Percentiles rank a stretch among this genome's conserved stretches.
phyloP scores from a whole-genome alignment of 2,888 invertebrate genomes.

The Drosophila maculinotata region DNA sequence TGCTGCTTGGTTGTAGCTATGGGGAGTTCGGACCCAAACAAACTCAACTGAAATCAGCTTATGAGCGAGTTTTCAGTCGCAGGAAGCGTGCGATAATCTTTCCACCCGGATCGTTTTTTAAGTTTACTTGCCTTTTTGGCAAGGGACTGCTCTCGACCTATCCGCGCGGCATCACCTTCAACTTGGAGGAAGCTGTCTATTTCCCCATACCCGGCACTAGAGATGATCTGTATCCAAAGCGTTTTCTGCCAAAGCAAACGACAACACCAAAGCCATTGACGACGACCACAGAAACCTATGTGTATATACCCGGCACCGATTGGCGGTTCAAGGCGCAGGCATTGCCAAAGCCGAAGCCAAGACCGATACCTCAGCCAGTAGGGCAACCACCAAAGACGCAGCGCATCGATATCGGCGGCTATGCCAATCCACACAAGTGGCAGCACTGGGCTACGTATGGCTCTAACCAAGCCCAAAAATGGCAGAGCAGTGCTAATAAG shows the following conservation, averaged over 20 bases:
- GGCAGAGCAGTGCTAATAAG: slow-evolving; percentile 20
- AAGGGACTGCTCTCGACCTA: slow-evolving; percentile 74
- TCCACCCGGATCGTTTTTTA: slow-evolving; percentile 77
- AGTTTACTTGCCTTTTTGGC: slow-evolving; percentile 74
- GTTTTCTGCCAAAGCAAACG: slow-evolving; percentile 64
- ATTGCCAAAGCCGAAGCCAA: slow-evolving; percentile 45
- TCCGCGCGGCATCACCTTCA: slow-evolving; percentile 77
- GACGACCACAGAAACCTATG: slow-evolving; percentile 52
- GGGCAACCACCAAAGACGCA: slow-evolving; percentile 51
- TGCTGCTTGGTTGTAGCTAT: slow-evolving; percentile 31
- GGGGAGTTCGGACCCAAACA: neutral
- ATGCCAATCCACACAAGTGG: slow-evolving; percentile 67
- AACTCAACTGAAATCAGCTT: slow-evolving; percentile 28
- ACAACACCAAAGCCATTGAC: slow-evolving; percentile 62
- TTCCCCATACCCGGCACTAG: slow-evolving; percentile 75
- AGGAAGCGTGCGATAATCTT: slow-evolving; percentile 79
- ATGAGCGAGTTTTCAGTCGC: slow-evolving; percentile 65
- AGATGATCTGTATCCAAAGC: slow-evolving; percentile 80
- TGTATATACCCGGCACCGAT: slow-evolving; percentile 79
- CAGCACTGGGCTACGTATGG: slow-evolving; percentile 64
- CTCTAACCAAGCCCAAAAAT: slow-evolving; percentile 38
- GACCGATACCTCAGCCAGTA: neutral
- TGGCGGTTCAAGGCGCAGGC: slow-evolving; percentile 76
- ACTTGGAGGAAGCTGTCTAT: slow-evolving; percentile 77
- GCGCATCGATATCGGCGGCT: slow-evolving; percentile 59